These are phyloP conservation scores for Urocolius indicus DNA, from an alignment of 2,113 vertebrate genomes.

Conservation along the genomic window DNA sequence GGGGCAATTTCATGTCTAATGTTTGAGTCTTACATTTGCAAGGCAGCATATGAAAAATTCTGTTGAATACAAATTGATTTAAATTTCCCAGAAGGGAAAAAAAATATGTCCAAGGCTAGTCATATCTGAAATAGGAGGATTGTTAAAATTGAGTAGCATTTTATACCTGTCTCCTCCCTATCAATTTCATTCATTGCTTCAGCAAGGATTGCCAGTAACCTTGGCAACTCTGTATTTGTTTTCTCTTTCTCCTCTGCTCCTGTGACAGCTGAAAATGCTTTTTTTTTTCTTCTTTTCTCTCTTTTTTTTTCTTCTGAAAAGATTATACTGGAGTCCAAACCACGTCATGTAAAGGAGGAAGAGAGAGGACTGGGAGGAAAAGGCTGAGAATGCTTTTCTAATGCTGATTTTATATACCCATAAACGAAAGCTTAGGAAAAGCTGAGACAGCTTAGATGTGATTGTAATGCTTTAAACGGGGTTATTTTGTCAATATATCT, in stretches of 20 bases:
- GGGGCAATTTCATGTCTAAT: not conserved
- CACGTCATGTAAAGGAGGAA: not conserved
- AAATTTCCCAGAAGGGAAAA: not conserved
- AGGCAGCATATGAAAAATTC: not conserved
- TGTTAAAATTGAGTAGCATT: not conserved
- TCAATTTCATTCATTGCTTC: not conserved
- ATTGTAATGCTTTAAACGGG: not conserved
- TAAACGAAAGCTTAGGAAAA: not conserved
- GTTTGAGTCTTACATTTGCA: not conserved
- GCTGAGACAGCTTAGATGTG: not conserved
- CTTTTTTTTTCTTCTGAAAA: not conserved
- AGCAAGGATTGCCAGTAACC: slow-evolving; percentile 31
- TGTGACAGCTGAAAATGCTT: not conserved
- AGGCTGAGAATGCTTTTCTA: not conserved
- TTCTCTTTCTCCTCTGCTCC: not conserved
- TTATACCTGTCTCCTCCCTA: not conserved
- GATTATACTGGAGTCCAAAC: not conserved
- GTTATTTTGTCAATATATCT: not conserved
- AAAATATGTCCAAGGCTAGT: not conserved
- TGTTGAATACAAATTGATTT: not conserved
- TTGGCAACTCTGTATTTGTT: not conserved
- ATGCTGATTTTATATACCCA: not conserved
- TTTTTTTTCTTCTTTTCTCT: too few species aligned
- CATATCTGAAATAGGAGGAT: not conserved
- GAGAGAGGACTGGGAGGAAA: not conserved